These are phyloP conservation scores for Marmota flaviventris DNA, from an alignment of 2,113 vertebrate species.

Conservation along the genomic window DNA sequence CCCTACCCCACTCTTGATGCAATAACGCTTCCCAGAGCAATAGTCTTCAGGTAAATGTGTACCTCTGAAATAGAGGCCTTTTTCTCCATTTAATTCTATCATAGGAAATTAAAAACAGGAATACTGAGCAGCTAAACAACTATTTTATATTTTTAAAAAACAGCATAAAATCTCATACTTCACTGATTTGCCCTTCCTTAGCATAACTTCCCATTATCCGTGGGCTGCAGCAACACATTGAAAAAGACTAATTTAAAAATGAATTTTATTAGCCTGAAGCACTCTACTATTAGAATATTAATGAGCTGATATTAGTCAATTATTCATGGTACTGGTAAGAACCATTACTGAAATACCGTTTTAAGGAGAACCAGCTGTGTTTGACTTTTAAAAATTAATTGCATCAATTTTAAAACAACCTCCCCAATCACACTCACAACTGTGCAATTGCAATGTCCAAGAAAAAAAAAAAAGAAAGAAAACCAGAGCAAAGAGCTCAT, in stretches of 20 bases:
- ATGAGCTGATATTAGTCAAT: slow-evolving; percentile 69
- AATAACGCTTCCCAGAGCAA: slow-evolving; percentile 1
- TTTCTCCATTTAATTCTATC: not conserved
- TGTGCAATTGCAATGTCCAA: not conserved
- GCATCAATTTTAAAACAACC: slow-evolving; percentile 62
- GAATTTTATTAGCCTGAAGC: slow-evolving; percentile 71
- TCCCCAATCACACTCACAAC: not conserved
- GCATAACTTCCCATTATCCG: not conserved
- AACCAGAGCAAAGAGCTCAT: not conserved
- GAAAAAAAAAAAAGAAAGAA: not conserved
- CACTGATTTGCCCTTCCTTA: slow-evolving; percentile 16
- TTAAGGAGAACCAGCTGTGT: slow-evolving; percentile 63
- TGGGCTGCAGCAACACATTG: slow-evolving; percentile 33
- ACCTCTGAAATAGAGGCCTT: not conserved
- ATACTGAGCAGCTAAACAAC: not conserved
- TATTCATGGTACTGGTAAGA: slow-evolving; percentile 76
- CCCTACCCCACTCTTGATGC: not conserved
- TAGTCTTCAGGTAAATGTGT: not conserved
- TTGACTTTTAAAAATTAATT: slow-evolving; percentile 65
- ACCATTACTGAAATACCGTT: slow-evolving; percentile 71
- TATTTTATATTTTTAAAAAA: slow-evolving; percentile 29
- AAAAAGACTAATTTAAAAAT: slow-evolving; percentile 65
- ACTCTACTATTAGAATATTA: slow-evolving; percentile 74
- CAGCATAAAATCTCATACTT: slow-evolving; percentile 40
- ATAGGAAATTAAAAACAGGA: slow-evolving; percentile 43